These are phyloP conservation scores for Sitta carolinensis DNA, from an alignment of 2,797 vertebrate genomes.

Conservation along the genomic window DNA sequence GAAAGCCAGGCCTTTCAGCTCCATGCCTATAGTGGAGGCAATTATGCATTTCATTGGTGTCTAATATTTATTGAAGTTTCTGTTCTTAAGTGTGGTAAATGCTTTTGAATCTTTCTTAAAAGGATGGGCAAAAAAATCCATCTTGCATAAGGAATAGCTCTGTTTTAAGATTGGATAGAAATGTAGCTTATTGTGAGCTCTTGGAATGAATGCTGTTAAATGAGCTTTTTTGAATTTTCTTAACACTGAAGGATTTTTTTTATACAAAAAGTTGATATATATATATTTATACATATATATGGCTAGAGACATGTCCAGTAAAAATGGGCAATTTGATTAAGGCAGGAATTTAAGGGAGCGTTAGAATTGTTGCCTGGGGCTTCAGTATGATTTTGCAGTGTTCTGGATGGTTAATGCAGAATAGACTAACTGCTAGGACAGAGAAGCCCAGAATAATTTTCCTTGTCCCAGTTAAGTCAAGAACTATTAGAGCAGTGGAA, in stretches of 20 bases:
- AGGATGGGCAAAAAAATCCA: not conserved
- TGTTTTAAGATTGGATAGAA: not conserved
- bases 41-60: not conserved
- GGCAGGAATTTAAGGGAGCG: not conserved
- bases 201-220: not conserved
- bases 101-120: not conserved
- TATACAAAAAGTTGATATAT: not conserved
- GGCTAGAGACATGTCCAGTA: not conserved
- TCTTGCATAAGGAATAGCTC: not conserved
- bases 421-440: slow-evolving; percentile 27
- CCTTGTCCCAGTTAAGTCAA: slow-evolving; percentile 71
- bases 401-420: slow-evolving; percentile 41
- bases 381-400: not conserved
- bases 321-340: not conserved
- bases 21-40: not conserved
- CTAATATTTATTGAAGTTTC: not conserved
- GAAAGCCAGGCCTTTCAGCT: not conserved
- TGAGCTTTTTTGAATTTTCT: not conserved
- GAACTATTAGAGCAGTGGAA: slow-evolving; percentile 60
- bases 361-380: slow-evolving; percentile 32
- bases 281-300: not conserved
- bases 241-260: not conserved
- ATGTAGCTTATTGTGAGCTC: not conserved
- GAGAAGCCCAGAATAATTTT: slow-evolving; percentile 64
- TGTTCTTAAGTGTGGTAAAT: not conserved